phyloP scores from a whole-genome alignment of 2,113 vertebrate genomes.

The Paedocypris sp. region DNA sequence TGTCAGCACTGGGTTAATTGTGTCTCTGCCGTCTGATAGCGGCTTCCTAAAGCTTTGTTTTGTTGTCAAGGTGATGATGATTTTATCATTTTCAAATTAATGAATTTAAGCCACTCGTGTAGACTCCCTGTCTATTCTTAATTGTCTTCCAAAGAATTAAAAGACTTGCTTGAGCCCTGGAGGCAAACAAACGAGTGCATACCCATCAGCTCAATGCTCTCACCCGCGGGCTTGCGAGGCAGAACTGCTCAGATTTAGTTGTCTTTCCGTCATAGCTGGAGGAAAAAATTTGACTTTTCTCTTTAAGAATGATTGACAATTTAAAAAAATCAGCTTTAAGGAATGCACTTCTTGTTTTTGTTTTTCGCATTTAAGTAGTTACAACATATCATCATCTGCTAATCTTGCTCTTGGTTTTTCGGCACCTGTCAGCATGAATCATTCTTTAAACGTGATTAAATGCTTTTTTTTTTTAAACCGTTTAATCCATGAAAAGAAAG shows the following conservation, averaged over 20 bases:
- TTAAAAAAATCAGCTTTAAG: slow-evolving; percentile 17
- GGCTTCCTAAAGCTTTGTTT: neutral
- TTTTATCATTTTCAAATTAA: neutral
- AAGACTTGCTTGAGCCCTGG: neutral
- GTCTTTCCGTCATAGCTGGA: slow-evolving; percentile 19
- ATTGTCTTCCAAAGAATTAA: slow-evolving; percentile 6
- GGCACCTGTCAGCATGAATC: neutral
- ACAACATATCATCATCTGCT: slow-evolving; percentile 8
- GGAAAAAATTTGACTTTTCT: slow-evolving; percentile 2
- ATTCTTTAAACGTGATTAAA: neutral
- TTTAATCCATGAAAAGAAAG: neutral
- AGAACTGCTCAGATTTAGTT: slow-evolving; percentile 20
- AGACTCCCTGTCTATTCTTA: neutral
- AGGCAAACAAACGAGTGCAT: neutral
- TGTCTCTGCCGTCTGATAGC: neutral
- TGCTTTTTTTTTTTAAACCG: neutral
- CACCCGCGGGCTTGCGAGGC: neutral
- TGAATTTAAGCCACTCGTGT: neutral
- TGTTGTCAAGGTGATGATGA: slow-evolving; percentile 1
- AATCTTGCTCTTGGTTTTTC: neutral
- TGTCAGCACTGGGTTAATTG: neutral
- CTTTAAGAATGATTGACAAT: slow-evolving; percentile 25
- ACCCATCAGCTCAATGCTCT: slow-evolving; percentile 8
- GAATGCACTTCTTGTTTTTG: slow-evolving; percentile 22
- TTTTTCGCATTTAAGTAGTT: slow-evolving; percentile 6